Evolutionary conservation across 2,888 invertebrate species (phyloP), one percentile per base, ranked within the genome.

Genomic region (Ophioninae sp.): DNA sequence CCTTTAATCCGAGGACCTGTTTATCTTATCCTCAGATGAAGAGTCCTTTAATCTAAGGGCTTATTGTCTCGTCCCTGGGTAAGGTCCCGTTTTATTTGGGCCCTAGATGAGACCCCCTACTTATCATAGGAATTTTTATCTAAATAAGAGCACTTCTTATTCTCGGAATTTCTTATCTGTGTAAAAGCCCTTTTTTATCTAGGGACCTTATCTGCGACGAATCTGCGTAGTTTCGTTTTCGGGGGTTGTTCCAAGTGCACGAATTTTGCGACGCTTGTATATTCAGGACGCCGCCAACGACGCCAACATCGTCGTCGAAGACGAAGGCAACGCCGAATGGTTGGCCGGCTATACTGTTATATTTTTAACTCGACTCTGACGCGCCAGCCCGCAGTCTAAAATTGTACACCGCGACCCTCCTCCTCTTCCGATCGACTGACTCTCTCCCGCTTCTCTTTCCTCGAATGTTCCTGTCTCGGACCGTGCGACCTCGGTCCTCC

Each of bases 321-420:
- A 84, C 85, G 85, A 86, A 82, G 87, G 83, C 80, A 85, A 72
- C 85, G 86, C 87, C 85, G 88, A 89, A 89, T 90, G 90, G 90
- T 88, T 87, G 89, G 89, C 89, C 88, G 89, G 89, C 87, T 90
- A 89, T 91, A 90, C 91, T 90, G 92, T 91, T 93, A 92, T 84
- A 84, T 93, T 92, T 93, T 93, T 92, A 92, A 93, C 92, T 89
- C 90, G 90, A 91, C 91, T 91, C 91, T 91, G 91, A 91, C 91
- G 91, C 91, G 92, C 89, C 91, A 89, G 89, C 89, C 88, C 90
- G 89, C 87, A 91, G 90, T 92, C 91, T 92, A 91, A 92, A 92
- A 92, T 90, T 90, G 92, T 92, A 91, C 89, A 89, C 88, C 89
- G 89, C 89, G 81, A 82, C 89, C 89, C 84, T 85, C 82, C 83